Conservation (phyloP, 2,113 vertebrate species). For the Philantomba maxwellii region DNA sequence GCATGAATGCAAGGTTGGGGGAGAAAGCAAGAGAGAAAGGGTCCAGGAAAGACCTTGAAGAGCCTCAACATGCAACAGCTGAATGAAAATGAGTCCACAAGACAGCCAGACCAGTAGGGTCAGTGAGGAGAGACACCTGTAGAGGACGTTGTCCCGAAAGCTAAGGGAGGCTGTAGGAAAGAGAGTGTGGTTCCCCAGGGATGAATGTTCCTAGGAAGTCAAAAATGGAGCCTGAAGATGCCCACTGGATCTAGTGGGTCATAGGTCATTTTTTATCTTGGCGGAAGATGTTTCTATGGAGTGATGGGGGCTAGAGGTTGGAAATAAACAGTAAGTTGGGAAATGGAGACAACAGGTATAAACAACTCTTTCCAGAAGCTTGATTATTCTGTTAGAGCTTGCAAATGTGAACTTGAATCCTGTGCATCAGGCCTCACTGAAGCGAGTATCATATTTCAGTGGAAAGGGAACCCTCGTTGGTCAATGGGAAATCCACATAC, state of each 20-base stretch:
- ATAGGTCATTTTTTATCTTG: background rate
- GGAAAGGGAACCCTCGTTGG: background rate
- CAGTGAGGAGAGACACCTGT: background rate
- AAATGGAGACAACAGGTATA: background rate
- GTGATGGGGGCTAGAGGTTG: background rate
- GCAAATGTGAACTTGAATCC: background rate
- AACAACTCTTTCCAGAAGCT: constrained; percentile 13
- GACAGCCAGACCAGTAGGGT: background rate
- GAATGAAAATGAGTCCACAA: background rate
- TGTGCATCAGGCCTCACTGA: background rate
- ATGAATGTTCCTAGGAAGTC: background rate
- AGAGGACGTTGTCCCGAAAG: background rate
- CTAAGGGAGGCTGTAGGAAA: background rate
- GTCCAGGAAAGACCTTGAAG: background rate
- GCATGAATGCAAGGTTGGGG: no score
- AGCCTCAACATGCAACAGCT: background rate
- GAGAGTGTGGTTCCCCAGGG: background rate
- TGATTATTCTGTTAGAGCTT: background rate
- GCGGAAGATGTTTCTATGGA: background rate
- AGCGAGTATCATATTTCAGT: constrained; percentile 20
- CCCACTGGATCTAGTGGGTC: background rate
- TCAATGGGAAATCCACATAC: background rate
- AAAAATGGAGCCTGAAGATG: background rate
- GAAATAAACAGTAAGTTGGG: background rate
- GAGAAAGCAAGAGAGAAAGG: no score